A percentile compares a stretch with the other conserved stretches of the same genome.
These are phyloP conservation scores for Zoanthus solanderi DNA, from an alignment of 92 coral and sea anemone species.

Conservation along the genomic window DNA sequence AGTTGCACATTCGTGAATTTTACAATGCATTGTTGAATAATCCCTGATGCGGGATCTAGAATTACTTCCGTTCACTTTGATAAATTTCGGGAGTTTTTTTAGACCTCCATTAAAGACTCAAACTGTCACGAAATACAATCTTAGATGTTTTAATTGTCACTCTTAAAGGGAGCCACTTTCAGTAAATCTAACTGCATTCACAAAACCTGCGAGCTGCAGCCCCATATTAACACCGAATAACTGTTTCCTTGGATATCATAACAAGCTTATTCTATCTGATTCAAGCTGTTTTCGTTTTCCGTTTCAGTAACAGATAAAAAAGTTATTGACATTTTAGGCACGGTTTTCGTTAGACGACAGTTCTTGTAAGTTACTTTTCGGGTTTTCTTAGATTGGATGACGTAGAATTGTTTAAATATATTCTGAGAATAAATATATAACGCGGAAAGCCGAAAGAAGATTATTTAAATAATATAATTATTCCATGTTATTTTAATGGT, in stretches of 20 bases:
- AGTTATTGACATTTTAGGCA: not conserved
- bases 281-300: not conserved
- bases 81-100: not conserved
- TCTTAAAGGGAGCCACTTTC: not conserved
- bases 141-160: not conserved
- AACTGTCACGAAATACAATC: not conserved
- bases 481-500: slow-evolving; percentile 26
- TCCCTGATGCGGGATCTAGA: not conserved
- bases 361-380: not conserved
- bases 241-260: slow-evolving; percentile 2
- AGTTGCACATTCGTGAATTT: too few species aligned
- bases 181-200: not conserved
- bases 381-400: not conserved
- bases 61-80: not conserved
- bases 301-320: not conserved
- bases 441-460: slow-evolving; percentile 2
- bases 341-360: not conserved
- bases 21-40: too few species aligned
- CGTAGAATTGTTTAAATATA: not conserved
- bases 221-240: not conserved
- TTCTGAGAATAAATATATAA: not conserved
- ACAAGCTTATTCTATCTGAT: not conserved
- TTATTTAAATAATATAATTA: slow-evolving; percentile 31
- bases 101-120: not conserved
- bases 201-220: not conserved